A percentile compares a stretch with the other conserved stretches of the same genome.
Evolutionary conservation across 2,797 vertebrate genomes (phyloP).

Genomic region (Hippopotamyrus pictus): DNA sequence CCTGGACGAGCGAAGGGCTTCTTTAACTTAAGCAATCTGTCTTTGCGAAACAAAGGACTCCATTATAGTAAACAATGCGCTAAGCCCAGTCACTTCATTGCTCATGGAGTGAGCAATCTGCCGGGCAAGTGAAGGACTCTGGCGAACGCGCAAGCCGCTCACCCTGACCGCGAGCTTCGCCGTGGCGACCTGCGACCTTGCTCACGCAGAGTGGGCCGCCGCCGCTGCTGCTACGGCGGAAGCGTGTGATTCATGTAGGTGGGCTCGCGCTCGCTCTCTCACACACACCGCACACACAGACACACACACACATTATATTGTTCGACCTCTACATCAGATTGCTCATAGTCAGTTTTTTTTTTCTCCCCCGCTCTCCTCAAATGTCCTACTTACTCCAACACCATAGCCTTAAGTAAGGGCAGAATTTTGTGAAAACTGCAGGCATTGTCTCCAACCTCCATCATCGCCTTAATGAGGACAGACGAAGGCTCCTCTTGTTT

Average conservation of each 20-base stretch:
- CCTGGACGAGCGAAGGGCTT: constrained; percentile 32
- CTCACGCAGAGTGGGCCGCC: constrained; percentile 29
- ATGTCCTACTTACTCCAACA: constrained; percentile 44
- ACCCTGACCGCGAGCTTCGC: background rate
- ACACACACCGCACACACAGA: background rate
- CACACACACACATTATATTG: constrained; percentile 22
- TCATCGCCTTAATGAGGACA: constrained; percentile 44
- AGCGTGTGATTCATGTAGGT: constrained; percentile 38
- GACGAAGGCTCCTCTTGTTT: constrained; percentile 42
- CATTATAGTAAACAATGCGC: constrained; percentile 37
- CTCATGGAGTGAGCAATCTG: constrained; percentile 35
- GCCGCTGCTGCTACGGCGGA: constrained; percentile 34
- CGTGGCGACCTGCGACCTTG: constrained; percentile 35
- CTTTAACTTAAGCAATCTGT: constrained; percentile 37
- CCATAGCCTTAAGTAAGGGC: constrained; percentile 41
- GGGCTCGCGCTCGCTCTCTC: constrained; percentile 29
- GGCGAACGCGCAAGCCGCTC: constrained; percentile 15
- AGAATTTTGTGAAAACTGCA: constrained; percentile 24
- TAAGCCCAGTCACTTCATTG: constrained; percentile 29
- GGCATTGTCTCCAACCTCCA: constrained; percentile 41
- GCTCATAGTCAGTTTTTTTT: constrained; percentile 33
- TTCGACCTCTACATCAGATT: constrained; percentile 41
- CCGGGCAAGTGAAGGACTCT: constrained; percentile 29
- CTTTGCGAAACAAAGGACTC: constrained; percentile 31
- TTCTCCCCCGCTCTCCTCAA: constrained; percentile 21